Conservation (phyloP, 2,113 vertebrate genomes). For the Pteruthius melanotis region DNA sequence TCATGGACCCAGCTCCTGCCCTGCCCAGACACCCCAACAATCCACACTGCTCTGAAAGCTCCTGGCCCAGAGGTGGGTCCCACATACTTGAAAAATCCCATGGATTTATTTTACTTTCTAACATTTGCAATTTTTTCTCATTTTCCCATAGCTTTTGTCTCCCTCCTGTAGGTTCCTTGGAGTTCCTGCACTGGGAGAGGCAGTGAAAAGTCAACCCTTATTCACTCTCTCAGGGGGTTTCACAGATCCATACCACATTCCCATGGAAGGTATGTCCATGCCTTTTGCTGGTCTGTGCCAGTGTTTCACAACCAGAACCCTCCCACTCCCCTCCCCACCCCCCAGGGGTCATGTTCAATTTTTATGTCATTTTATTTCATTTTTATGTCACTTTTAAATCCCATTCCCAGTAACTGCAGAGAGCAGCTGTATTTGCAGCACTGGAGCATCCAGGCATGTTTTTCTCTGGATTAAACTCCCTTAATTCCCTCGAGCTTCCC, state of each 20-base stretch:
- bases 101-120: neutral
- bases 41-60: neutral
- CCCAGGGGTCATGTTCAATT: neutral
- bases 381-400: neutral
- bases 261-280: neutral
- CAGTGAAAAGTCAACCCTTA: neutral
- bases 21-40: neutral
- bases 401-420: neutral
- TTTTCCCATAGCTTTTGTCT: neutral
- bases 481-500: neutral
- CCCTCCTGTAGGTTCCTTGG: neutral
- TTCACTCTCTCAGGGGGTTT: neutral
- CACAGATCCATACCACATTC: neutral
- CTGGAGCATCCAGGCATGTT: neutral
- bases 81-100: neutral
- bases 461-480: neutral
- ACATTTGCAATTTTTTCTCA: accelerated
- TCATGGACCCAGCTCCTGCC: neutral
- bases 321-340: too few relatives aligned
- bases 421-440: neutral
- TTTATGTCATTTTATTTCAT: neutral
- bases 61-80: neutral
- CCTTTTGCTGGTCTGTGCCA: neutral
- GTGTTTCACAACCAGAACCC: neutral
- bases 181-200: neutral